Percentiles rank a stretch among this genome's conserved stretches.
Evolutionary conservation across 2,888 invertebrate species (phyloP).

Genomic region (Ypsolopha sequella): DNA sequence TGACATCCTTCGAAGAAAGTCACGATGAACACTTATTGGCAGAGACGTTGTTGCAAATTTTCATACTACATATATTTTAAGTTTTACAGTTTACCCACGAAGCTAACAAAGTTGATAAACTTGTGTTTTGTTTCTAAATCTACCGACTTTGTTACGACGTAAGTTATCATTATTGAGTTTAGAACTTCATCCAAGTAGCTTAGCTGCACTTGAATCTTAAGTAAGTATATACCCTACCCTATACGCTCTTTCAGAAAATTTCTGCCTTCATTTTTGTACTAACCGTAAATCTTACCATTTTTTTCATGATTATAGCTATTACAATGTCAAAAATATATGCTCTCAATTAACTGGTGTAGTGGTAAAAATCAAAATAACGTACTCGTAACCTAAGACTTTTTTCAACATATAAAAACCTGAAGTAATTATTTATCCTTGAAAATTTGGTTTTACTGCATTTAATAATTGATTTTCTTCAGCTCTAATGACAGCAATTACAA

Average conservation of each 20-base stretch:
- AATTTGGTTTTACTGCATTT: too few relatives aligned
- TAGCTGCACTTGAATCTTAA: background rate
- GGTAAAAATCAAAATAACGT: too few relatives aligned
- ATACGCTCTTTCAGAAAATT: background rate
- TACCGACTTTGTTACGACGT: conserved; percentile 43
- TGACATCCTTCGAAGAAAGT: conserved; percentile 9
- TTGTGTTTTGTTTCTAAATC: conserved; percentile 38
- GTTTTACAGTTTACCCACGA: conserved; percentile 36
- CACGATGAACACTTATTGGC: conserved; percentile 30
- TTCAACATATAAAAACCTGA: too few relatives aligned
- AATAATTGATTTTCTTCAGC: too few relatives aligned
- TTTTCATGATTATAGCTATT: too few relatives aligned
- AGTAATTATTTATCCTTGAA: too few relatives aligned
- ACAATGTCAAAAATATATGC: too few relatives aligned
- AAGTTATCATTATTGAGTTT: conserved; percentile 40
- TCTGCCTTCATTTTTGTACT: too few relatives aligned
- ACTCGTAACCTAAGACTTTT: too few relatives aligned
- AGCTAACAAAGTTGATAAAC: conserved; percentile 23
- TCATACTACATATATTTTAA: conserved; percentile 47
- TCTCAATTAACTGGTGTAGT: too few relatives aligned
- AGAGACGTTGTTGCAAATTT: conserved; percentile 37
- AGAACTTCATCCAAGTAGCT: background rate
- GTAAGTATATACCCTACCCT: too few relatives aligned
- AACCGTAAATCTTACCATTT: too few relatives aligned
- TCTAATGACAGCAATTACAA: background rate